phyloP scores from a whole-genome alignment of 2,113 vertebrate genomes.

The Chlamydotis undulata region DNA sequence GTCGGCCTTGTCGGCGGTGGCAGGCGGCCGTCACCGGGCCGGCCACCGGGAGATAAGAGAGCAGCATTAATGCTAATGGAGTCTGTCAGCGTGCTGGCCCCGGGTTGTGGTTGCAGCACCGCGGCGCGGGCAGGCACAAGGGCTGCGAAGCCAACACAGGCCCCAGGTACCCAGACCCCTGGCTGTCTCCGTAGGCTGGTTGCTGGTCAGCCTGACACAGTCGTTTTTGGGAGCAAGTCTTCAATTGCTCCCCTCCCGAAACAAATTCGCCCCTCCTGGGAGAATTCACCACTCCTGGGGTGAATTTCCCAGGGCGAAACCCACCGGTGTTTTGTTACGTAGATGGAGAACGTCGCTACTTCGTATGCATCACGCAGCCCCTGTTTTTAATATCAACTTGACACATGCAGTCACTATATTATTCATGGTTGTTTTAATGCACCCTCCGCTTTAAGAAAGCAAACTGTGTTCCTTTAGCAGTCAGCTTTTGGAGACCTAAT shows the following conservation, averaged over 20 bases:
- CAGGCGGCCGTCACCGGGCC: conserved; percentile 72
- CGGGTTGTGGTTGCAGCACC: neutral
- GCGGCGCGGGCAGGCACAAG: conserved; percentile 33
- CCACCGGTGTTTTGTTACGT: neutral
- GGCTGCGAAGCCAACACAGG: neutral
- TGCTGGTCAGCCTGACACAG: neutral
- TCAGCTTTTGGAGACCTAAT: neutral
- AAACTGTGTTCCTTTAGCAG: neutral
- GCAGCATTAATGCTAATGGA: conserved; percentile 69
- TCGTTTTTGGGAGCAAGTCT: neutral
- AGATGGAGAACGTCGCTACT: neutral
- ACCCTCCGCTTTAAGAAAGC: neutral
- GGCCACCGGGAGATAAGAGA: conserved; percentile 47
- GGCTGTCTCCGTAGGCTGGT: neutral
- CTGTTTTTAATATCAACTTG: conserved; percentile 18
- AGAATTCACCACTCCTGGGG: neutral
- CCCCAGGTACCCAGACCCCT: fast-evolving
- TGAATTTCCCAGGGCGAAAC: neutral
- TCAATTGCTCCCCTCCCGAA: neutral
- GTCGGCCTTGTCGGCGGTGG: conserved; percentile 83
- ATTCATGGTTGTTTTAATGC: conserved; percentile 24
- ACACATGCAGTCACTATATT: neutral
- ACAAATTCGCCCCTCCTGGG: neutral
- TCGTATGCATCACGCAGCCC: neutral
- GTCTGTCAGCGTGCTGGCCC: conserved; percentile 63